Base-by-base conservation (phyloP, 1,140 invertebrate genomes). In the Drosophila santomea region DNA sequence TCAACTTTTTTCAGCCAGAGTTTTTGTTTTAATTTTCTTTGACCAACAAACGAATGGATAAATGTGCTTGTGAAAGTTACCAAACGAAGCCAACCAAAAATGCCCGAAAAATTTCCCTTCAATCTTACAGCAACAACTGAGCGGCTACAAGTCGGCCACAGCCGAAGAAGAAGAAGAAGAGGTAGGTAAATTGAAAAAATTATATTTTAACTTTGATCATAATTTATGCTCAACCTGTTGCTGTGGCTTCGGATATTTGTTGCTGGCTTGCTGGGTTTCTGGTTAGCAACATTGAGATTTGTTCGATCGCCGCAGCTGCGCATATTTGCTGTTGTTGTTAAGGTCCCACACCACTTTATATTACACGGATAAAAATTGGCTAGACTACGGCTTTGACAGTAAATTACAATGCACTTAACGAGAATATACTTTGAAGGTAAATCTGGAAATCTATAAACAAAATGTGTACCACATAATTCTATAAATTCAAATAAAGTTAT, bases 141-240 rank as follows among this genome's bases (percentile, higher is more conserved):
- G 11, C 12, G 28, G 57, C 25, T 60, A 71, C 56, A 81, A 73
- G 78, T 81, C 75, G 79, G 73, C 78, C 78, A 77, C n/a, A 47
- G 44, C 23, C 64, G 4, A 25, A 25, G 44, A 32, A 68, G 56
- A 32, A 68, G 56, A 41, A 68, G 20, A 44, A 68, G 61, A 38
- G 12, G 17, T 62, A 41, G 48, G 55, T 28, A 54, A 67, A 82
- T 64, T 59, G 57, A 60, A 81, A 35, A 74, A 83, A 62, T 59
- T 60, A 59, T 60, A 80, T 63, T 69, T 75, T 35, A 69, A 25
- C 36, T 61, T 61, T 58, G 69, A 73, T 84, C 73, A 84, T 84
- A 80, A 84, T 84, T 84, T 84, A 84, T 85, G 81, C 80, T 59
- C 62, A 77, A 85, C 80, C 20, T 79, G 58, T 62, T 62, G 60